Percentiles rank a stretch among this genome's conserved stretches.
These are phyloP conservation scores for Carpatolechia fugitivella DNA, from an alignment of 2,888 invertebrate genomes.

Conservation along the genomic window DNA sequence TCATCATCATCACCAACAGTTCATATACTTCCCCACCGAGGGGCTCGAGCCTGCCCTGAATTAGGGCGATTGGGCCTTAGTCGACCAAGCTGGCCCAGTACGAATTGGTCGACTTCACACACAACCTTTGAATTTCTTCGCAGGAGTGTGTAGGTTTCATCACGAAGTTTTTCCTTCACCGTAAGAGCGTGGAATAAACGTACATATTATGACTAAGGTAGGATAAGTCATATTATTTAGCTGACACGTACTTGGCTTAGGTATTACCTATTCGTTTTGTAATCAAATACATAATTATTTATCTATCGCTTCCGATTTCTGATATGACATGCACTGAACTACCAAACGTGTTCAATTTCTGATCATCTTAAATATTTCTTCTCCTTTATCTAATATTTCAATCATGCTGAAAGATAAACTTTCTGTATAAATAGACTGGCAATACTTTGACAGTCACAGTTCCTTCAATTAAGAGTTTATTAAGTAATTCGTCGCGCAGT, in stretches of 20 bases:
- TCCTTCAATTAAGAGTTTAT: not conserved
- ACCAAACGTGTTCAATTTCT: not conserved
- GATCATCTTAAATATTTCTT: not conserved
- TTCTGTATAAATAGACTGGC: not conserved
- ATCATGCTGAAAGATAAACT: not conserved
- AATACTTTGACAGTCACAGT: not conserved
- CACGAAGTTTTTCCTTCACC: no score
- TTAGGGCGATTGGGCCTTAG: no score
- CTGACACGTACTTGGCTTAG: no score
- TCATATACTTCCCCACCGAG: no score
- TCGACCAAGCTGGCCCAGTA: no score
- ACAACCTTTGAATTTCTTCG: no score
- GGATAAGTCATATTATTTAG: not conserved
- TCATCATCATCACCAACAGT: no score
- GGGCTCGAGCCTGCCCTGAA: no score
- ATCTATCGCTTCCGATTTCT: not conserved
- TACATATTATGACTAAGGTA: not conserved
- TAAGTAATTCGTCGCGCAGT: not conserved
- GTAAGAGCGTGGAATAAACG: no score
- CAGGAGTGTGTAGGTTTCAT: no score
- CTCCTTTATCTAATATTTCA: not conserved
- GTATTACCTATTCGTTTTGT: not conserved
- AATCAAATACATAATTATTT: not conserved
- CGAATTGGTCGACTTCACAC: no score
- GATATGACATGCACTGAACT: slow-evolving; percentile 18